phyloP scores from a whole-genome alignment of 2,888 invertebrate species.

The Microdon myrmicae region DNA sequence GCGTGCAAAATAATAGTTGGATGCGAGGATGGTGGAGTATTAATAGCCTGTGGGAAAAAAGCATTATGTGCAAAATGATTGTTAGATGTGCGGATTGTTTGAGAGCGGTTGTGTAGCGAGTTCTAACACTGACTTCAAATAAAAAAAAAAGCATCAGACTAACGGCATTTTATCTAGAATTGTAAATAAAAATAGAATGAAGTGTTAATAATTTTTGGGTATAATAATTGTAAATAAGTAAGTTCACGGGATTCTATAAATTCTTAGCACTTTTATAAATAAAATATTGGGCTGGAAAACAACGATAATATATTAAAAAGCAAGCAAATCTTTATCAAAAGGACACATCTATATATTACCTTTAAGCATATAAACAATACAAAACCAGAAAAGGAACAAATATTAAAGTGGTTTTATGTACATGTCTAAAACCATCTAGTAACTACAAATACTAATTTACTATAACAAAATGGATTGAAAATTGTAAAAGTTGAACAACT shows the following conservation, averaged over 20 bases:
- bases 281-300: neutral
- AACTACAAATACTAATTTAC: conserved; percentile 10
- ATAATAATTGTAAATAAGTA: too few species aligned
- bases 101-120: too few species aligned
- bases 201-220: neutral
- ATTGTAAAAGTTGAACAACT: conserved; percentile 4
- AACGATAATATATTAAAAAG: conserved; percentile 27
- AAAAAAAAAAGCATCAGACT: neutral
- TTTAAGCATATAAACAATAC: neutral
- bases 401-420: conserved; percentile 1
- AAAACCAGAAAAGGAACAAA: neutral
- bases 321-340: conserved; percentile 43
- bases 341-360: conserved; percentile 43
- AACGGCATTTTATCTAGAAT: too few species aligned
- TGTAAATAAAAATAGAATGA: neutral
- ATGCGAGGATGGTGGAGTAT: too few species aligned
- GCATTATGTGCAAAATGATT: too few species aligned
- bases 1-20: too few species aligned
- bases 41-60: too few species aligned
- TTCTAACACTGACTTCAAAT: too few species aligned
- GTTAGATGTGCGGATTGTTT: too few species aligned
- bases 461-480: too few species aligned
- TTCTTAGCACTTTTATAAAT: conserved; percentile 16
- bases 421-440: conserved; percentile 8
- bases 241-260: too few species aligned